These are phyloP conservation scores for Megaceryle maxima DNA, from an alignment of 2,113 vertebrate species.

Conservation along the genomic window DNA sequence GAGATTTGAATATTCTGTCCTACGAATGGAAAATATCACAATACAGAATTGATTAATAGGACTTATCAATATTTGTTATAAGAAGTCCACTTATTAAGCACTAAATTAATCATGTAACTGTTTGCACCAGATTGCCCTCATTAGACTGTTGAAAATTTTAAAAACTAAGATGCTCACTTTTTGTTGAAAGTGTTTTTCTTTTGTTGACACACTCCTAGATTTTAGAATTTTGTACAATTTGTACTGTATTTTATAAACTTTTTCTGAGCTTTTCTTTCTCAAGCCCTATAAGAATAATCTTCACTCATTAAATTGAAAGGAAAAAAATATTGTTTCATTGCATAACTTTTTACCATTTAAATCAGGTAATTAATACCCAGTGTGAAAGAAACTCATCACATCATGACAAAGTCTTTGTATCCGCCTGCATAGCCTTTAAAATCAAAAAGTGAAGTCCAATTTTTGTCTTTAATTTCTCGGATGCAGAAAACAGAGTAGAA, in stretches of 20 bases:
- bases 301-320: neutral
- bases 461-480: neutral
- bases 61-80: neutral
- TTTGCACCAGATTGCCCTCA: neutral
- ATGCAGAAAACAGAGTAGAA: neutral
- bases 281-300: neutral
- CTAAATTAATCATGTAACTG: neutral
- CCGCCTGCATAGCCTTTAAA: neutral
- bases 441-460: neutral
- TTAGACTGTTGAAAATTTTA: neutral
- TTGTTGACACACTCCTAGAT: neutral
- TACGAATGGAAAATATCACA: neutral
- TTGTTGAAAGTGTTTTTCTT: neutral
- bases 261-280: neutral
- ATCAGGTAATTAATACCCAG: neutral
- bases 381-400: neutral
- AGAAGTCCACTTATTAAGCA: neutral
- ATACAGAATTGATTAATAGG: neutral
- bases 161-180: neutral
- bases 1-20: neutral
- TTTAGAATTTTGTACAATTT: neutral
- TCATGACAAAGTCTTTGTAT: neutral
- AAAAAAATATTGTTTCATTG: neutral
- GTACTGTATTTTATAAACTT: neutral
- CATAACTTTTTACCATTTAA: neutral